Percentiles rank a stretch among this genome's conserved stretches.
phyloP scores from a whole-genome alignment of 2,797 vertebrate genomes.

The Anguilla marmorata region DNA sequence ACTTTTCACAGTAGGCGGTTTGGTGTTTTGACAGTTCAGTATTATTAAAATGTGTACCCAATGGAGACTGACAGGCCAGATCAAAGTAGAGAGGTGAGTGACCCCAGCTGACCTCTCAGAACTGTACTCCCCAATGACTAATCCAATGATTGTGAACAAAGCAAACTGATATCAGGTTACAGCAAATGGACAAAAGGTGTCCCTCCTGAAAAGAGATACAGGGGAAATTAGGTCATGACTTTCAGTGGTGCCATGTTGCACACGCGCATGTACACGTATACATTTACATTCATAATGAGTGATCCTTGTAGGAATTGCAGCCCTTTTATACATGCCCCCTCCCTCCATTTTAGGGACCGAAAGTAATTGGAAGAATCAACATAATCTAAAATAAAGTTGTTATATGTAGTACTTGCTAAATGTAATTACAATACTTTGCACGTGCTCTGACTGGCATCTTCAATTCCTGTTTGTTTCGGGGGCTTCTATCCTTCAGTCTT shows the following conservation, averaged over 20 bases:
- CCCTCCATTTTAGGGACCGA: too few relatives aligned
- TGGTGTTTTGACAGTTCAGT: too few relatives aligned
- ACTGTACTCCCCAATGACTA: not conserved
- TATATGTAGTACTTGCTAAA: too few relatives aligned
- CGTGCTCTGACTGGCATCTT: too few relatives aligned
- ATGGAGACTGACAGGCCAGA: not conserved
- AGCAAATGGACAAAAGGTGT: not conserved
- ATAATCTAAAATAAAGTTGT: too few relatives aligned
- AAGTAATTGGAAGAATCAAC: too few relatives aligned
- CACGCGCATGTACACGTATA: not conserved
- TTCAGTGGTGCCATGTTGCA: not conserved
- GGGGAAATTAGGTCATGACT: not conserved
- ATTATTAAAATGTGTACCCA: not conserved
- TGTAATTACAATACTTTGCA: too few relatives aligned
- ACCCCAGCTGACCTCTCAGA: not conserved
- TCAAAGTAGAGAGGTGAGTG: not conserved
- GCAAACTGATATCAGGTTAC: not conserved
- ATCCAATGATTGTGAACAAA: not conserved
- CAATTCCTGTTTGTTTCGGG: too few relatives aligned
- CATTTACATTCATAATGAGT: not conserved
- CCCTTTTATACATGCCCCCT: too few relatives aligned
- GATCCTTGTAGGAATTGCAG: too few relatives aligned
- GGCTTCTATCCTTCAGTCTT: too few relatives aligned
- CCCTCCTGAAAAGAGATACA: not conserved
- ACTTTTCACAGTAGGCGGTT: too few relatives aligned